These are phyloP conservation scores for Calameuta pallipes DNA, from an alignment of 2,888 invertebrate genomes.

Conservation along the genomic window DNA sequence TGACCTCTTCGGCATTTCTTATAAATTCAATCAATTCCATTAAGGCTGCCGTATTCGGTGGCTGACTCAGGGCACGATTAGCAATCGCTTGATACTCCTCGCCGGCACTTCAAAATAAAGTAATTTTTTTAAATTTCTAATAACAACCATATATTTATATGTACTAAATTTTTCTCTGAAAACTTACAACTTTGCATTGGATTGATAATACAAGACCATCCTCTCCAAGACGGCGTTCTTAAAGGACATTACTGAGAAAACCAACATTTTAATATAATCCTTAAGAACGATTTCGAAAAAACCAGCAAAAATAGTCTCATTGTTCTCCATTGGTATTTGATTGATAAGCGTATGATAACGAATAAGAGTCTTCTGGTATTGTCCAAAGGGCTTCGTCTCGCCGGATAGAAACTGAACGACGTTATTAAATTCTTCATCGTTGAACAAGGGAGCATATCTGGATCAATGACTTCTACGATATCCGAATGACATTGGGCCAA, in stretches of 20 bases:
- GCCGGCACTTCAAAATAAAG: slow-evolving; percentile 72
- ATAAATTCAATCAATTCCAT: slow-evolving; percentile 87
- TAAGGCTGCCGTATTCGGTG: slow-evolving; percentile 84
- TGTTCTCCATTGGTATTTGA: slow-evolving; percentile 71
- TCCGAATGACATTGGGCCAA: background rate
- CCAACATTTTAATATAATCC: slow-evolving; percentile 79
- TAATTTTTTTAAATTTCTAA: background rate
- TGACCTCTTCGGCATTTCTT: slow-evolving; percentile 77
- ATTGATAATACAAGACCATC: slow-evolving; percentile 85
- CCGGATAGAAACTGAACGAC: slow-evolving; percentile 77
- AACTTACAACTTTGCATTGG: slow-evolving; percentile 77
- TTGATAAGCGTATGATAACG: slow-evolving; percentile 73
- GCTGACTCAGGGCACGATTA: slow-evolving; percentile 81
- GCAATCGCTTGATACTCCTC: slow-evolving; percentile 86
- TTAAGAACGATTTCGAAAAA: slow-evolving; percentile 87
- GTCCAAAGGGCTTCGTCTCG: slow-evolving; percentile 72
- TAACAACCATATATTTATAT: background rate
- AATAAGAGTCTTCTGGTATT: slow-evolving; percentile 72
- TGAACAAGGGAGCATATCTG: slow-evolving; percentile 52
- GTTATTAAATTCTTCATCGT: slow-evolving; percentile 43
- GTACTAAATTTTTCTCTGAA: slow-evolving; percentile 62
- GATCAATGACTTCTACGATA: background rate
- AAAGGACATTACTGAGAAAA: slow-evolving; percentile 75
- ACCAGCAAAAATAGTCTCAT: slow-evolving; percentile 80
- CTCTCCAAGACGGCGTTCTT: slow-evolving; percentile 76